Conservation (phyloP, 2,888 invertebrate species). For the Pemphredon lugubris region DNA sequence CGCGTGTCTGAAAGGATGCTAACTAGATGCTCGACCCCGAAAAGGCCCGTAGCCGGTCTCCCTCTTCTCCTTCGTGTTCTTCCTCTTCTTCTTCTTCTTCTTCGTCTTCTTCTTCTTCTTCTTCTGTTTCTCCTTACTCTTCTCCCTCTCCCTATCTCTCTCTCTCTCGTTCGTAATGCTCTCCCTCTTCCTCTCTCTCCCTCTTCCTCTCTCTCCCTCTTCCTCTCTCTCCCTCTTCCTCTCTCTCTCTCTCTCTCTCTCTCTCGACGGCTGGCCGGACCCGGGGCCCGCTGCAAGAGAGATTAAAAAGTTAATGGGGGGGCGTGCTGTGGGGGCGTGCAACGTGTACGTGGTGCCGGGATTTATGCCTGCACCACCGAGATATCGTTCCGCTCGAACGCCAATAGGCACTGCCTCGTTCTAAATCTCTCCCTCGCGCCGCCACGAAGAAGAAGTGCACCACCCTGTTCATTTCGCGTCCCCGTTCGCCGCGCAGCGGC, state of each 20-base stretch:
- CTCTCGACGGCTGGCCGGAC: slow-evolving; percentile 59
- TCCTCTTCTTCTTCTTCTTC: no score
- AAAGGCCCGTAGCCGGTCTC: slow-evolving; percentile 58
- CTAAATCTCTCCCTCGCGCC: slow-evolving; percentile 72
- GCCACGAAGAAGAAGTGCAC: slow-evolving; percentile 18
- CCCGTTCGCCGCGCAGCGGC: not conserved
- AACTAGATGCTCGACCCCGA: slow-evolving; percentile 70
- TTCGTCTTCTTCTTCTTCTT: slow-evolving; percentile 33
- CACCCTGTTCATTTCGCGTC: not conserved
- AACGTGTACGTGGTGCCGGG: slow-evolving; percentile 80
- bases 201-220: no score
- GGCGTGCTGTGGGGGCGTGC: slow-evolving; percentile 80
- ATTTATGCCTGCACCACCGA: slow-evolving; percentile 81
- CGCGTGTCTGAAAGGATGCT: slow-evolving; percentile 70
- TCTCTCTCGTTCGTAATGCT: no score
- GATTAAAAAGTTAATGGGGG: slow-evolving; percentile 81
- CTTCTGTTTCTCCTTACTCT: slow-evolving; percentile 40
- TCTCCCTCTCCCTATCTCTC: no score
- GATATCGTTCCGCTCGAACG: slow-evolving; percentile 78
- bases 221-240: slow-evolving; percentile 31
- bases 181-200: no score
- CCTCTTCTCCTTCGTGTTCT: slow-evolving; percentile 34
- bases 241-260: slow-evolving; percentile 53
- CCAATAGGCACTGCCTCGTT: slow-evolving; percentile 78
- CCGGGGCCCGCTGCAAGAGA: slow-evolving; percentile 65